Conservation (phyloP, 2,113 vertebrate genomes). For the Amphiprion ocellaris region DNA sequence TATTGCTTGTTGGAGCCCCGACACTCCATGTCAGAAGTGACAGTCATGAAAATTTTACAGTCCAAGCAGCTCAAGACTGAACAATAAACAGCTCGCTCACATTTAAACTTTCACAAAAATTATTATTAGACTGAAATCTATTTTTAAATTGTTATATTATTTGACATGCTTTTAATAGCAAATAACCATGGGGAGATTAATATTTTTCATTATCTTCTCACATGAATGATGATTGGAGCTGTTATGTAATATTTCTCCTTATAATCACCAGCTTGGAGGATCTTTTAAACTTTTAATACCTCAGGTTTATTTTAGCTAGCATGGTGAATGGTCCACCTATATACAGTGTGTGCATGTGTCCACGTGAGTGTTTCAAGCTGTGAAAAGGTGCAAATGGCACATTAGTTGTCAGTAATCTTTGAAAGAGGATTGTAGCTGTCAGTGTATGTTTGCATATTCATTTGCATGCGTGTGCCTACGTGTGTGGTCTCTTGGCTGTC, state of each 20-base stretch:
- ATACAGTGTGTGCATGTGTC: constrained; percentile 2
- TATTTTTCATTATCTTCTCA: neutral
- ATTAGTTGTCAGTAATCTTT: constrained; percentile 8
- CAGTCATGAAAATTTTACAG: constrained; percentile 15
- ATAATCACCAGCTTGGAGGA: too few species aligned
- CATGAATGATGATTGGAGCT: neutral
- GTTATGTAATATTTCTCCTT: neutral
- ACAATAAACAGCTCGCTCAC: neutral
- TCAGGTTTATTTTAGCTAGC: neutral
- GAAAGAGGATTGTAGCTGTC: constrained; percentile 7
- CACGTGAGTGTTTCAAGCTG: constrained; percentile 20
- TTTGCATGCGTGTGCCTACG: constrained; percentile 7
- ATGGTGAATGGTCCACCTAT: neutral
- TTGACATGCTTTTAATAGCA: neutral
- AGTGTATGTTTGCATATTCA: constrained; percentile 18
- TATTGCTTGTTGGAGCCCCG: neutral
- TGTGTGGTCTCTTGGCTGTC: neutral
- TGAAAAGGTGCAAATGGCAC: neutral
- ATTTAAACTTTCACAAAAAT: neutral
- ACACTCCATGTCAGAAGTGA: constrained; percentile 19
- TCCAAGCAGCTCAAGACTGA: constrained; percentile 3
- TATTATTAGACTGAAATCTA: neutral
- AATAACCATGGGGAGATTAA: neutral
- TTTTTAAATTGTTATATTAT: neutral
- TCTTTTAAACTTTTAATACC: neutral